These are phyloP conservation scores for Numenius phaeopus DNA, from an alignment of 2,797 vertebrate species.

Conservation along the genomic window DNA sequence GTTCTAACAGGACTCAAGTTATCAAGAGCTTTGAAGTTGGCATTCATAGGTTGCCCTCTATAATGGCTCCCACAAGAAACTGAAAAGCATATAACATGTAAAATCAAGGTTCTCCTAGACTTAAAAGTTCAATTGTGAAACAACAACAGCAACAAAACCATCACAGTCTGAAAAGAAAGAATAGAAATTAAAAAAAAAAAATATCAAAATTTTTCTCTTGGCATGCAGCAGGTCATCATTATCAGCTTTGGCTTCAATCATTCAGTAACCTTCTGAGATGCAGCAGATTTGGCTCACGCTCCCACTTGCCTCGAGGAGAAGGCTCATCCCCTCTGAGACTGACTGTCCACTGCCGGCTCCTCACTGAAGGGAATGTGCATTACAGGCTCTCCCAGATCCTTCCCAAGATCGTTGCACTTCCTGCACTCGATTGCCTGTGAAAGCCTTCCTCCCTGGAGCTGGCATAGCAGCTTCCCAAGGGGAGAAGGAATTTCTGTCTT, in stretches of 20 bases:
- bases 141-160: not conserved
- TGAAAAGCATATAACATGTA: not conserved
- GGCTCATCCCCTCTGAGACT: not conserved
- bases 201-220: not conserved
- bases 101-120: not conserved
- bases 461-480: not conserved
- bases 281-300: not conserved
- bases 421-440: not conserved
- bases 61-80: not conserved
- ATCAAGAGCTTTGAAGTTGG: not conserved
- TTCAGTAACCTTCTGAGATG: not conserved
- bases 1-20: not conserved
- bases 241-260: not conserved
- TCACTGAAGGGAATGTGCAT: not conserved
- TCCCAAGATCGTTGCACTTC: not conserved
- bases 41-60: not conserved
- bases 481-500: not conserved
- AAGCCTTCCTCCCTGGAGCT: conserved; percentile 13
- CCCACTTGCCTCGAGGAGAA: not conserved
- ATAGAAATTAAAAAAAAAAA: not conserved
- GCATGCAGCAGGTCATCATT: not conserved
- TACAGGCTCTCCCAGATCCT: not conserved
- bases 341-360: not conserved
- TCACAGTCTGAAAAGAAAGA: not conserved
- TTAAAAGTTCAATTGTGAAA: not conserved